Evolutionary conservation across 2,113 vertebrate genomes (phyloP).

Genomic region (Sardina pilchardus): DNA sequence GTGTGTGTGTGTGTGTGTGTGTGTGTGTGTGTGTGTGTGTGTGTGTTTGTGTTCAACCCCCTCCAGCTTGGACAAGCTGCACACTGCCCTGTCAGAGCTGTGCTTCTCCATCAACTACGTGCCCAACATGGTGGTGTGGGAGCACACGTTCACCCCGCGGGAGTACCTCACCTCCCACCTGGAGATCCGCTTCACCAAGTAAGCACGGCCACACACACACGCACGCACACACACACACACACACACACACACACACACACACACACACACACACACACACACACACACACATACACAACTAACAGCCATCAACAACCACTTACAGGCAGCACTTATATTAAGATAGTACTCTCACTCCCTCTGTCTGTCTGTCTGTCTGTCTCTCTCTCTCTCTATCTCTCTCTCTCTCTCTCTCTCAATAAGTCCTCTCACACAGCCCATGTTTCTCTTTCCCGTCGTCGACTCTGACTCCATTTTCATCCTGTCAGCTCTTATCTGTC

Average conservation of each 20-base stretch:
- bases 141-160: slow-evolving; percentile 96
- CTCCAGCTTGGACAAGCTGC: slow-evolving; percentile 94
- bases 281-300: background rate
- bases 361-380: background rate
- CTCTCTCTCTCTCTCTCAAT: slow-evolving; percentile 1
- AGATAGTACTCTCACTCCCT: background rate
- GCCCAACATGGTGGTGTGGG: slow-evolving; percentile 97
- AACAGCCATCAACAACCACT: background rate
- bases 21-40: slow-evolving; percentile 24
- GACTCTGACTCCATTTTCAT: background rate
- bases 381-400: background rate
- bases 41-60: background rate
- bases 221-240: background rate
- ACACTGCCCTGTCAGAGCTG: slow-evolving; percentile 97
- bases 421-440: background rate
- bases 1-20: slow-evolving; percentile 18
- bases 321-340: background rate
- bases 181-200: slow-evolving; percentile 99
- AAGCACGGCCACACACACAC: slow-evolving; percentile 58
- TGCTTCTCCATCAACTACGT: slow-evolving; percentile 99
- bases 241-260: slow-evolving; percentile 1
- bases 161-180: slow-evolving; percentile 98
- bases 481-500: background rate
- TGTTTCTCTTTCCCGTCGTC: slow-evolving; percentile 26
- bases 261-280: slow-evolving; percentile 15